Conservation (phyloP, 2,888 invertebrate species). For the Dryocosmus kuriphilus region DNA sequence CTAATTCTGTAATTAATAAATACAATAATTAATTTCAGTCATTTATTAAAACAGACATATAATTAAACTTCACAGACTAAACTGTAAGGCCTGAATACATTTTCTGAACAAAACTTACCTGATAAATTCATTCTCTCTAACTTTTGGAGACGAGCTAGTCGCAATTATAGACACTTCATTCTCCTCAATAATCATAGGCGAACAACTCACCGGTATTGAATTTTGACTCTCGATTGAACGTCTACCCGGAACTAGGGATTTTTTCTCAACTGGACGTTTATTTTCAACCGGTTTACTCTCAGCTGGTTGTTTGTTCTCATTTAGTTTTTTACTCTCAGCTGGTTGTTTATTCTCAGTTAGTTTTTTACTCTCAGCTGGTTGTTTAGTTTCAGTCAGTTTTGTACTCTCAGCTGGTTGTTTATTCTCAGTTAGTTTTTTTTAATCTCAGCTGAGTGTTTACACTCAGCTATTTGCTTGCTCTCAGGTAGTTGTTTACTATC, state of each 20-base stretch:
- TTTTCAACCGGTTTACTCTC: background rate
- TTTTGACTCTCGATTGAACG: background rate
- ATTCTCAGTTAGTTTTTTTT: background rate
- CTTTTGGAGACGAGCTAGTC: conserved; percentile 10
- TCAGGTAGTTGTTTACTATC: background rate
- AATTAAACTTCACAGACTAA: background rate
- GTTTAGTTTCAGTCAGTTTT: background rate
- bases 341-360: background rate
- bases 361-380: background rate
- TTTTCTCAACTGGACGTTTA: background rate
- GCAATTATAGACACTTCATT: background rate
- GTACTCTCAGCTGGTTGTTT: background rate
- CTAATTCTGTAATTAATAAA: conserved; percentile 12
- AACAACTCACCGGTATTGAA: background rate
- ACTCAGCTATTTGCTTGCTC: background rate
- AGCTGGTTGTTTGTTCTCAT: background rate
- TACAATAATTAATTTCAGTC: background rate
- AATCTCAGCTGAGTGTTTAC: background rate
- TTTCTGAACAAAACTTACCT: conserved; percentile 1
- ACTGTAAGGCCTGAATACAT: background rate
- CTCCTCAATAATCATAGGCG: background rate
- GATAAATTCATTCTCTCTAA: background rate
- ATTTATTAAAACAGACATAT: background rate
- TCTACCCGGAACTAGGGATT: background rate
- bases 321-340: background rate